Base-by-base conservation (phyloP, 2,888 invertebrate genomes). In the Hirtodrosophila alboralis region DNA sequence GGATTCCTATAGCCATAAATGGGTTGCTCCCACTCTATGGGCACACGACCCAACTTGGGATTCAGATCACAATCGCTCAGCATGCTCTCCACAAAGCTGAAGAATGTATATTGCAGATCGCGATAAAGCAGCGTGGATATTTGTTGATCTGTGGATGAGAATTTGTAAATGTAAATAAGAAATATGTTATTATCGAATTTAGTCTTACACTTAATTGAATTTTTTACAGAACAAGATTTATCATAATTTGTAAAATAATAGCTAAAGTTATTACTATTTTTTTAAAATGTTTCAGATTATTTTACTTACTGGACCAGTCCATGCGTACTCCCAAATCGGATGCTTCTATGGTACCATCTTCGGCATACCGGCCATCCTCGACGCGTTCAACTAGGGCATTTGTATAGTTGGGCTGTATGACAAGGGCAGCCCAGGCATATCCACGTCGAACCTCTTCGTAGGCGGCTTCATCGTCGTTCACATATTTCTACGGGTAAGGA, bases 231-330 rank as follows among this genome's bases (percentile, higher is more conserved):
- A n/a, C n/a, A n/a, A n/a, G n/a, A n/a, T n/a, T n/a, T n/a, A n/a
- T n/a, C n/a, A n/a, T n/a, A n/a, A n/a, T n/a, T n/a, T n/a, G n/a
- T n/a, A n/a, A n/a, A n/a, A n/a, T n/a, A n/a, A n/a, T n/a, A n/a
- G n/a, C n/a, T n/a, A n/a, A n/a, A n/a, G n/a, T 23, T 1, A 23
- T 5, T 23, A 1, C 1, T 4, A 18, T 1, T 18, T 18, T 18
- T 18, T 18, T 18, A n/a, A n/a, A n/a, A n/a, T 6, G 6, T 4
- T 10, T 28, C 23, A 0, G 34, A 36, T 13, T n/a, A 27, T 36
- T n/a, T 8, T 7, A 90, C 92, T 92, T 90, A 97, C 97, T 97
- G 73, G 96, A 95, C 92, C 96, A 95, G 81, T 97, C 97, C 92
- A 96, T 92, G 75, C 93, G 93, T 0, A 96, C 93, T 53, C 92